These are phyloP conservation scores for Allolobophora icterica DNA, from an alignment of 2,888 invertebrate genomes.

Conservation along the genomic window DNA sequence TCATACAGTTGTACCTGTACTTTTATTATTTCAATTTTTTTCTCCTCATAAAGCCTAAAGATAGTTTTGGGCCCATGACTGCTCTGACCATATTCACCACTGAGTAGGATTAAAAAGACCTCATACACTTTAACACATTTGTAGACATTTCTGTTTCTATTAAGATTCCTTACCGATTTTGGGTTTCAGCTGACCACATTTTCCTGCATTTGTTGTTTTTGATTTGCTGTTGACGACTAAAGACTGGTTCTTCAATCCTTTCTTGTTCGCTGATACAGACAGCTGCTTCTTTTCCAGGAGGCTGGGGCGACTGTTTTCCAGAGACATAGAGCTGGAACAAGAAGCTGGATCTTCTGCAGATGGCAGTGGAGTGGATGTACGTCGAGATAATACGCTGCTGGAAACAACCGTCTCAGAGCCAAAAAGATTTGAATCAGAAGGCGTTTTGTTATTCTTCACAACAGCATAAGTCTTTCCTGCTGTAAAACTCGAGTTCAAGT, in stretches of 20 bases:
- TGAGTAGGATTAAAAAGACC: too few relatives aligned
- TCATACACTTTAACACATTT: not conserved
- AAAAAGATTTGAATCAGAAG: constrained; percentile 2
- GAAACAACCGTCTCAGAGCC: not conserved
- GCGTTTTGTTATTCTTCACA: not conserved
- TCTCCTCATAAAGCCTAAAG: too few relatives aligned
- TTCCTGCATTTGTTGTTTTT: not conserved
- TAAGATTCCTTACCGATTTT: not conserved
- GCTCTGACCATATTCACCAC: too few relatives aligned
- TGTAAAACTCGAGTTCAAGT: not conserved
- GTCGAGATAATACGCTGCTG: not conserved
- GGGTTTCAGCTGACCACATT: not conserved
- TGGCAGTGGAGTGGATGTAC: not conserved
- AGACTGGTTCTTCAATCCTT: not conserved
- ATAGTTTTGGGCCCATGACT: too few relatives aligned
- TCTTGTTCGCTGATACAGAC: not conserved
- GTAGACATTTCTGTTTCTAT: not conserved
- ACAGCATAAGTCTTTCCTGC: not conserved
- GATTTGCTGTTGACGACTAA: not conserved
- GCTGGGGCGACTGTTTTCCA: not conserved
- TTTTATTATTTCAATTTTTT: too few relatives aligned
- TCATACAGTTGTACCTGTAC: too few relatives aligned
- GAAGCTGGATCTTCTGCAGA: constrained; percentile 7
- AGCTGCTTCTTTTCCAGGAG: not conserved
- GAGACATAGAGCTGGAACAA: constrained; percentile 9